phyloP scores from a whole-genome alignment of 2,797 vertebrate genomes.

The Artibeus jamaicensis region DNA sequence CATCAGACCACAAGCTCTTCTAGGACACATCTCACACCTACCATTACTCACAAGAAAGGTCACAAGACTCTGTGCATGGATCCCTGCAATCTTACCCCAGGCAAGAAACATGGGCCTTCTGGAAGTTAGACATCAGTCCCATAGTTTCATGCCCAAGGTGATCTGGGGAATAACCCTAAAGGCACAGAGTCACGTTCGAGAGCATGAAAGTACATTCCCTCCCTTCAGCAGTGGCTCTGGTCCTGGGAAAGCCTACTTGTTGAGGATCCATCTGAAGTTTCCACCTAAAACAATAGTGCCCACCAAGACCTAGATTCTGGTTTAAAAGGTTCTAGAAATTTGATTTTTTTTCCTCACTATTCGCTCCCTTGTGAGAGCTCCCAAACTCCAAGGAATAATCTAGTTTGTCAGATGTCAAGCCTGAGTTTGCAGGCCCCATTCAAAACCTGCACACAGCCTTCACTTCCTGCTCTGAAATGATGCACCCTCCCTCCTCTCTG shows the following conservation, averaged over 20 bases:
- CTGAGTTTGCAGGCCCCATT: background rate
- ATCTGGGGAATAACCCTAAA: background rate
- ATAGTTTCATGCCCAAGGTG: background rate
- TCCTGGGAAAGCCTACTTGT: background rate
- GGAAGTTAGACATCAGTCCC: background rate
- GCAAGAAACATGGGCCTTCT: background rate
- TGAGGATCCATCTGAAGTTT: background rate
- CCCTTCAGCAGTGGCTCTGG: background rate
- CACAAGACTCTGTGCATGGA: background rate
- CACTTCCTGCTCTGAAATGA: slow-evolving; percentile 9
- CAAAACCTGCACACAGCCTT: background rate
- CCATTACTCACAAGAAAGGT: background rate
- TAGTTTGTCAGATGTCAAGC: background rate
- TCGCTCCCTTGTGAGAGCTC: background rate
- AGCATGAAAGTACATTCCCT: background rate
- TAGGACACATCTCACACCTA: background rate
- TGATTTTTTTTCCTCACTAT: background rate
- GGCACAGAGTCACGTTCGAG: background rate
- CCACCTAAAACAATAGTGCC: background rate
- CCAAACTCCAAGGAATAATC: background rate
- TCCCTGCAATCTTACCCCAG: background rate
- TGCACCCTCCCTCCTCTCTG: background rate
- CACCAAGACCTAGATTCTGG: background rate
- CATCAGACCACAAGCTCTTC: background rate
- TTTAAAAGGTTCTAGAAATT: slow-evolving; percentile 15